Base-by-base conservation (phyloP, 37 sponge, comb jelly and placozoan species). In the Bolinopsis microptera region DNA sequence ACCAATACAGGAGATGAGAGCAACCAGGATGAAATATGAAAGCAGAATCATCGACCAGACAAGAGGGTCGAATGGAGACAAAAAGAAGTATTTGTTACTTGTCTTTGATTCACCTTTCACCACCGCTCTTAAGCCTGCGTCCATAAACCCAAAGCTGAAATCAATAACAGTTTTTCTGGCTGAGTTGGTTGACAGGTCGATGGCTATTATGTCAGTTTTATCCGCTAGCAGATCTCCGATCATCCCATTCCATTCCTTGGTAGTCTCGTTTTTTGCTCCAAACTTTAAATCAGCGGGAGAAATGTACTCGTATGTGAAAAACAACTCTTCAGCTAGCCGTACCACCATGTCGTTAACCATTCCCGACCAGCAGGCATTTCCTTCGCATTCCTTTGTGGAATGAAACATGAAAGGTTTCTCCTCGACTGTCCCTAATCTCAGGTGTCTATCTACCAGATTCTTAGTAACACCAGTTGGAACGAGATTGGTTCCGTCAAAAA, bases 401-500 rank as follows among this genome's bases (percentile, higher is more conserved):
- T 24, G 5, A 21, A n/a, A 30, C 31, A 72, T 72, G 31, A 72
- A 72, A 28, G 75, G 75, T 28, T 30, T 5, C 75, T 72, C 75
- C 26, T n/a, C 31, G n/a, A 72, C 31, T 24, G 31, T 24, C 5
- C 75, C 75, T 72, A 72, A 28, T n/a, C 75, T n/a, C 13, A 72
- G 31, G 31, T 72, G 75, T 28, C 26, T 72, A 5, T n/a, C 75
- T 23, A 30, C 18, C 18, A 72, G 75, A n/a, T 72, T 28, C 5
- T 72, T 72, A 72, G 75, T n/a, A 72, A 72, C 31, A 21, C 75
- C 75, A n/a, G 75, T 8, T 72, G 75, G 75, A 27, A 30, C 31
- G 18, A n/a, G 5, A 28, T 2, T 72, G 2, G 5, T 72, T n/a
- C 31, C 31, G 5, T n/a, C 75, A 8, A 72, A n/a, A 28, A 72